Evolutionary conservation across 1,140 invertebrate species (phyloP), one percentile per base, ranked within the genome.

Genomic region (Solen grandis): DNA sequence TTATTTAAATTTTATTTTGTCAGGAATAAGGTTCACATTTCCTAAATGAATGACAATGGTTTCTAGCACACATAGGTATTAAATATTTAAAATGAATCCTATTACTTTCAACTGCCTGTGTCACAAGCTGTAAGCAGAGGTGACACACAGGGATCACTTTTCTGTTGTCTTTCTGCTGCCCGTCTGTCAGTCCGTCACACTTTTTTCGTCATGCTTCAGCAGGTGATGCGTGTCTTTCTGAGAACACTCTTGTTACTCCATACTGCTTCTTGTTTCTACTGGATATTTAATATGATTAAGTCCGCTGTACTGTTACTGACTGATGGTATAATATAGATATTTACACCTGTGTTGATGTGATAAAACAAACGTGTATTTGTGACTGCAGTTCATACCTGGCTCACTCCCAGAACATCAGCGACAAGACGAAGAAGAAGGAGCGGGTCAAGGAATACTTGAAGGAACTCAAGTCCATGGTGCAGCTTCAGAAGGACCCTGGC

Each of bases 391-490:
- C 82, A 35, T 83, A 83, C 55, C 83, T 87, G 78, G 83, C 84
- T 1, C 81, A 80, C 16, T 60, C 63, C 14, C 69, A 80, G 46
- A 82, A 81, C 19, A 33, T 60, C 31, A 22, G 76, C 8, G 72
- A 74, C 65, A 86, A 83, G 66, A 70, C 75, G 22, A 85, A 81
- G 70, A 87, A 86, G 69, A 87, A 85, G 60, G 86, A 88, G 50
- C 84, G 83, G 57, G 84, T 86, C 22, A 88, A 87, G 50, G 82
- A 85, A 46, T 88, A 85, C 57, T 68, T 88, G 57, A 82, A 86
- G 41, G 83, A 86, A 57, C 70, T 88, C 5, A 86, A 84, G 63
- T 84, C 87, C 14, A 85, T 88, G 82, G 75, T 88, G 5, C 65
- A 79, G 36, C 33, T 57, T 2, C 36, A 82, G 27, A 29, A 38